Base-by-base conservation (phyloP, 92 coral and sea anemone genomes). In the Epizoanthus ramosus region DNA sequence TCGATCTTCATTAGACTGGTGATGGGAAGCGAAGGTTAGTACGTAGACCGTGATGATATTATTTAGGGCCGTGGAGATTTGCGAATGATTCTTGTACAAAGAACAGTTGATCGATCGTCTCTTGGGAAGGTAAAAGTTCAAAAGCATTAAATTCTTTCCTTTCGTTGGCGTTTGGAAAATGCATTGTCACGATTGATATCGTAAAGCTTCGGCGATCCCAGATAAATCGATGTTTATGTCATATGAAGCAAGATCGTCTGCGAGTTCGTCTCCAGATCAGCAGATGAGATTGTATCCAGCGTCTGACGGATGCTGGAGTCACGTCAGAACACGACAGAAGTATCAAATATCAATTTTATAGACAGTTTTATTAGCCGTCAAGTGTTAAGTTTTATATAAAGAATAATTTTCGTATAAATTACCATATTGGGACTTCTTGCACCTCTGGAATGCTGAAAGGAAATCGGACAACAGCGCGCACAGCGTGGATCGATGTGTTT, bases 21-120 rank as follows among this genome's bases (percentile, higher is more conserved):
- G 15, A 77, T 77, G 82, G 82, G 82, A 28, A 77, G 82, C 28
- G 82, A 77, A 77, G 82, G 82, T 77, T 77, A 12, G 82, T 77
- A 77, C 43, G 50, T 15, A 5, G 19, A 77, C 18, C 23, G 6
- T 59, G 5, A 17, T 1, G 35, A 12, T 39, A 37, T 33, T 12
- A 10, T 41, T 39, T 61, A 77, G 33, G 0, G 13, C n/a, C 5
- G 22, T 23, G 7, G 41, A 21, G 82, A 57, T 57, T 60, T 77
- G 21, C 0, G 33, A 24, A 12, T 61, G 17, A 12, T 4, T 63
- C 57, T 1, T 41, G 54, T 59, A 41, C 23, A 61, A 13, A 63
- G 58, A 77, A 73, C 82, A 60, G 81, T 35, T 22, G n/a, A 33
- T 28, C 28, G 16, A 33, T 28, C 28, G 16, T 35, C 39, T 2